phyloP scores from a whole-genome alignment of 2,888 invertebrate genomes.

The Xestia sexstrigata region DNA sequence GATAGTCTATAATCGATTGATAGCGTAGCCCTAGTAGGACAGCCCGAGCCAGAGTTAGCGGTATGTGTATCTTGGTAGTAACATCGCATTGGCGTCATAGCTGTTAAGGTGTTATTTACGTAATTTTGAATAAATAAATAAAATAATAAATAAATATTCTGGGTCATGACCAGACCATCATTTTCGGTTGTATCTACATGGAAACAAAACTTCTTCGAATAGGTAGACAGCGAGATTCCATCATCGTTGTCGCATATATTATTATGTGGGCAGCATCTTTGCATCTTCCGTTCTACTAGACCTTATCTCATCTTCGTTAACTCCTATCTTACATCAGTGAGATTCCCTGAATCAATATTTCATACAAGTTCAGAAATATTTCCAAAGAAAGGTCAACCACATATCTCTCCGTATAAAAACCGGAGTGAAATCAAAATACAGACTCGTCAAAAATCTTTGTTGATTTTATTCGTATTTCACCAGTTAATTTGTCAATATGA shows the following conservation, averaged over 20 bases:
- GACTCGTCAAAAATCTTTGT: conserved; percentile 49
- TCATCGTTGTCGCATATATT: no score
- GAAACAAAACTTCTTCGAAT: not conserved
- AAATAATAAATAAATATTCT: no score
- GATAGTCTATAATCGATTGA: not conserved
- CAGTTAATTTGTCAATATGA: conserved; percentile 68
- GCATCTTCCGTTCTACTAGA: not conserved
- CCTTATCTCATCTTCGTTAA: no score
- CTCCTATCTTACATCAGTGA: not conserved
- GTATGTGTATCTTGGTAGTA: no score
- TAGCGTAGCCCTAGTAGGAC: not conserved
- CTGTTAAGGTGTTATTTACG: no score
- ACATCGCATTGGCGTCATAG: no score
- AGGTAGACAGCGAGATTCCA: not conserved
- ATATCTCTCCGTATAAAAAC: conserved; percentile 28
- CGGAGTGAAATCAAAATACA: conserved; percentile 47
- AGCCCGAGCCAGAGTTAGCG: no score
- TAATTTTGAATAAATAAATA: no score
- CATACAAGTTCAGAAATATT: conserved; percentile 16
- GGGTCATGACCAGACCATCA: not conserved
- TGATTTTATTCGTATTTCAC: conserved; percentile 51
- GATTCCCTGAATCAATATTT: conserved; percentile 1
- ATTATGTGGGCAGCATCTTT: no score
- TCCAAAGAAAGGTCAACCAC: conserved; percentile 27
- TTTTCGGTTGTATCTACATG: no score